Evolutionary conservation across 2,113 vertebrate species (phyloP), one percentile per base, ranked within the genome.

Genomic region (human (Homo sapiens)): DNA sequence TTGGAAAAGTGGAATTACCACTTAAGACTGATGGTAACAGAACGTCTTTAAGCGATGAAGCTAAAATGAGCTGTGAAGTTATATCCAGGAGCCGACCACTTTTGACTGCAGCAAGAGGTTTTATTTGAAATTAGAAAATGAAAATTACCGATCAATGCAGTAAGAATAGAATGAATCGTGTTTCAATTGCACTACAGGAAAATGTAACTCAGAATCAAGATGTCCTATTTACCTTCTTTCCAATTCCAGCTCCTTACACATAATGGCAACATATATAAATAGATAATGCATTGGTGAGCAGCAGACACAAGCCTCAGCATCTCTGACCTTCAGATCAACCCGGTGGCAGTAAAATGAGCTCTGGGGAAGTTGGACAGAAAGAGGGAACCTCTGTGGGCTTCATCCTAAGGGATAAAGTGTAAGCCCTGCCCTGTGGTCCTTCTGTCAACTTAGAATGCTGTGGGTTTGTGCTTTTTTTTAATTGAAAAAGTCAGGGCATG

Each of bases 71-170:
- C 98, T 97, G 94, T 27, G 94, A 94, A 98, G 98, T 98, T 97
- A 96, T 98, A 73, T 43, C 55, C 89, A 96, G 96, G 95, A 98
- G 98, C 98, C 3, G 95, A 68, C 97, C 96, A 96, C 89, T 93
- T 64, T 83, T 96, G 98, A 96, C 84, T 84, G 97, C 84, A 22
- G 95, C 55, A 38, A 97, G 97, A 94, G 97, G 97, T 93, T 98
- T 98, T 98, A 98, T 97, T 98, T 98, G 98, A 98, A 98, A 98
- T 98, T 98, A 98, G 97, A 98, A 98, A 98, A 98, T 98, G 98
- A 98, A 98, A 98, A 98, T 98, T 97, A 98, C 98, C 73, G 27
- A 99, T 98, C 98, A 98, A 98, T 98, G 98, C 92, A 94, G 98
- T 85, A 80, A 96, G 98, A 97, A 97, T 83, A 76, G 96, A 98